These are phyloP conservation scores for Peromyscus leucopus DNA, from an alignment of 2,113 vertebrate species.

Conservation along the genomic window DNA sequence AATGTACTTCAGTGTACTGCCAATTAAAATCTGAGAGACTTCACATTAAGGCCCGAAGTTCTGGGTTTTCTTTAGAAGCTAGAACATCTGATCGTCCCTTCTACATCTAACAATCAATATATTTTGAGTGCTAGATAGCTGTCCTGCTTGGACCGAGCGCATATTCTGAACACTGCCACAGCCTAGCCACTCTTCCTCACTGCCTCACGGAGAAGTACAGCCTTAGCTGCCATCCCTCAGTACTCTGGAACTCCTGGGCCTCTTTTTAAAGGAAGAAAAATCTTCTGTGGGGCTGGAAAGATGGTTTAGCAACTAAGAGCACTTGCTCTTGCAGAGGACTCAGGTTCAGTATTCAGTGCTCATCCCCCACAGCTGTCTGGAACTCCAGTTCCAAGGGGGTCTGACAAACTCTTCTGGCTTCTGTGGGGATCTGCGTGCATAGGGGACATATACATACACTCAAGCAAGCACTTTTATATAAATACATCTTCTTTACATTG, in stretches of 20 bases:
- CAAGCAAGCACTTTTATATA: not conserved
- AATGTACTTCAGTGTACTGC: not conserved
- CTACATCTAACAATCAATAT: not conserved
- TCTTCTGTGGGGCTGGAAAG: not conserved
- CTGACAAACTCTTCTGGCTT: not conserved
- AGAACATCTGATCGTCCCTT: not conserved
- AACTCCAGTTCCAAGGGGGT: not conserved
- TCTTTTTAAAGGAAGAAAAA: not conserved
- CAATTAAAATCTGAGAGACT: constrained; percentile 5
- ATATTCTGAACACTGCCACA: not conserved
- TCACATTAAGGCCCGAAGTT: not conserved
- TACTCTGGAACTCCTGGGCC: not conserved
- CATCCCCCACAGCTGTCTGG: not conserved
- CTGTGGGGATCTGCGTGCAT: not conserved
- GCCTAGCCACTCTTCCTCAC: not conserved
- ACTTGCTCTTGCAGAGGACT: not conserved
- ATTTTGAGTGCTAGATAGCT: not conserved
- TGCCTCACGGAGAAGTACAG: not conserved
- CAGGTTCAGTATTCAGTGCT: not conserved
- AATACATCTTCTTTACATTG: too few relatives aligned
- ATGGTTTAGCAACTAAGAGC: not conserved
- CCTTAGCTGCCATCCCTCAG: not conserved
- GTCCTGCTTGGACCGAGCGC: too few relatives aligned
- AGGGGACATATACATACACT: not conserved
- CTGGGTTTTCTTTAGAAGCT: constrained; percentile 32